Evolutionary conservation across 2,113 vertebrate species (phyloP).

Genomic region (Pterocles orientalis): DNA sequence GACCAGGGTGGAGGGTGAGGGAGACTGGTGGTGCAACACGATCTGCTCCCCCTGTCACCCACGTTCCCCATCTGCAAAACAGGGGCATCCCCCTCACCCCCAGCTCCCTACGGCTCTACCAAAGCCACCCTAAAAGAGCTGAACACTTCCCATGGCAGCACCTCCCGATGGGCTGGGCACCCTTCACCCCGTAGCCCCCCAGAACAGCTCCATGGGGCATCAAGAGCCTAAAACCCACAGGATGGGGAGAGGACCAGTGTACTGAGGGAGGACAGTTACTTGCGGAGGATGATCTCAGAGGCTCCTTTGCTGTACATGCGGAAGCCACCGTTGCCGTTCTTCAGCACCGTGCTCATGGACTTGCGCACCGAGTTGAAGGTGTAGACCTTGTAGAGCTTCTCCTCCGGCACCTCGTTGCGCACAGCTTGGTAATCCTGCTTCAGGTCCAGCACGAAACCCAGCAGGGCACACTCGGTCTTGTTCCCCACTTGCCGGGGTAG

Average conservation of each 20-base stretch:
- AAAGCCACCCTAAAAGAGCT: background rate
- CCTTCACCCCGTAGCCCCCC: background rate
- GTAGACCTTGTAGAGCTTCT: slow-evolving; percentile 95
- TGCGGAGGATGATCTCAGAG: slow-evolving; percentile 94
- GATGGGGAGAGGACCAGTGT: fast-evolving
- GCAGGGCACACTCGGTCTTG: slow-evolving; percentile 93
- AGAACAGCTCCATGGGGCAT: fast-evolving
- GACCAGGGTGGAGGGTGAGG: fast-evolving
- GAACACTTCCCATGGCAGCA: background rate
- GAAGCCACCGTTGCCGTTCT: slow-evolving; percentile 80
- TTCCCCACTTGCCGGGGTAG: slow-evolving; percentile 94
- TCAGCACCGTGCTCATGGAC: slow-evolving; percentile 97
- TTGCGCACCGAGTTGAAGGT: slow-evolving; percentile 97
- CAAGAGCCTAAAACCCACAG: fast-evolving
- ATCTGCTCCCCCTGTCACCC: background rate
- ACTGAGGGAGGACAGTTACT: slow-evolving; percentile 73
- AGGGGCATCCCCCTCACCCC: background rate
- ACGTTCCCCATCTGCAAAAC: background rate
- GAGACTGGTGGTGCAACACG: background rate
- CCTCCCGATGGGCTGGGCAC: fast-evolving
- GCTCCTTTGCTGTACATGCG: slow-evolving; percentile 99
- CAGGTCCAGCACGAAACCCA: slow-evolving; percentile 90
- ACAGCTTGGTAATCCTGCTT: slow-evolving; percentile 94
- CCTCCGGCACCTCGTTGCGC: slow-evolving; percentile 90
- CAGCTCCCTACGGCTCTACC: background rate